Evolutionary conservation across 1,140 invertebrate species (phyloP), one percentile per base, ranked within the genome.

Genomic region (Bombus turneri): DNA sequence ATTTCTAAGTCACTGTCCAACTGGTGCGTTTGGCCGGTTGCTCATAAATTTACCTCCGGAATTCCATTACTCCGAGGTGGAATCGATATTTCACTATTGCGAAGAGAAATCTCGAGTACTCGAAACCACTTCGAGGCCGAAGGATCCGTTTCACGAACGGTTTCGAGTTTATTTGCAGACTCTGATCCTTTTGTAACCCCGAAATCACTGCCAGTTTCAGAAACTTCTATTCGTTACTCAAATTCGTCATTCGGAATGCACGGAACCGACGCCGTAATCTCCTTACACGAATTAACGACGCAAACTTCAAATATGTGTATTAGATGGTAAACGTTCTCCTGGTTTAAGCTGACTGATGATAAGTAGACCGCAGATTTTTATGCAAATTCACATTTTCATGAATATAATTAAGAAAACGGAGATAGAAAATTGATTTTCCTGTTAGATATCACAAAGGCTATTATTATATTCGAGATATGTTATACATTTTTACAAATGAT

Each of bases 31-130:
- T n/a, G 71, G 25, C 25, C 39, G 37, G 28, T 72, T 22, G 81
- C 87, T 92, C 91, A 93, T 41, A 93, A 93, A 94, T 93, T 93
- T 91, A 88, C 90, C 85, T 90, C 88, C 88, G 89, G 91, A 94
- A 93, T 93, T 93, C 93, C 91, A 92, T 94, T 93, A 93, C 91
- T 90, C 88, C 79, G 64, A 62, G 83, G 68, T 71, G 85, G 87
- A 91, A 94, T 93, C 92, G 90, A 92, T 93, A 92, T 91, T 92
- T 92, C 91, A 88, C 81, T 57, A 78, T 62, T 53, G 72, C n/a
- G 80, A 83, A 53, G 73, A 86, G 80, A 86, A 86, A 88, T 89
- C 77, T 66, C 64, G 28, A 66, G 28, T 68, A 73, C 73, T 76
- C 76, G 84, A 81, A 91, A 87, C 79, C 85, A 71, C 71, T 73